Evolutionary conservation across 2,888 invertebrate species (phyloP).

Genomic region (Acanthococcus lagerstroemiae): DNA sequence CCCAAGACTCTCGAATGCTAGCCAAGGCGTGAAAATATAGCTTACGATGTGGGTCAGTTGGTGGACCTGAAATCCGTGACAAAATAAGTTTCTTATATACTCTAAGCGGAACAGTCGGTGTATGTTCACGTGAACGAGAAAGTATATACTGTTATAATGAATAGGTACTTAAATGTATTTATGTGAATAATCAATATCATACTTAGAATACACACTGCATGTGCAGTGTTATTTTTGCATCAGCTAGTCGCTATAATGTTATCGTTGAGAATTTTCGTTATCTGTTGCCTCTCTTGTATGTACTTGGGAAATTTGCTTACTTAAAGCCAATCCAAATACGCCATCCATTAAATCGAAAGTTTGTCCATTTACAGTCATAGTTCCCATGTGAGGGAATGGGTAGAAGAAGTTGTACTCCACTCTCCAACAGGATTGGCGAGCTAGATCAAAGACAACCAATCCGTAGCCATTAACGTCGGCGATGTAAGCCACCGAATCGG

Average conservation of each 20-base stretch:
- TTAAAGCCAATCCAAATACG: constrained; percentile 55
- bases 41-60: constrained; percentile 44
- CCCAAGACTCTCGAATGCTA: constrained; percentile 54
- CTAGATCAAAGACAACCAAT: constrained; percentile 54
- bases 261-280: not conserved
- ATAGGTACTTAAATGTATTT: no score
- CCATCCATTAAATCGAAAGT: constrained; percentile 65
- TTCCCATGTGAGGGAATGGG: constrained; percentile 54
- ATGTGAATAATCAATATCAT: no score
- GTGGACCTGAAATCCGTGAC: constrained; percentile 36
- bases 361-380: constrained; percentile 52
- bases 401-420: constrained; percentile 52
- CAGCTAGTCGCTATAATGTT: no score
- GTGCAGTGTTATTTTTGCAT: no score
- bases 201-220: no score
- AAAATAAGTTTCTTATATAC: no score
- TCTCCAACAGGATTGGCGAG: constrained; percentile 51
- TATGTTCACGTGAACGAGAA: no score
- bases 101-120: no score
- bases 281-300: not conserved
- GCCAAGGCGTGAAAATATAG: constrained; percentile 62
- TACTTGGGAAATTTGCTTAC: constrained; percentile 42
- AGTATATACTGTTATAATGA: no score
- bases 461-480: constrained; percentile 57
- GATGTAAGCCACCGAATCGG: constrained; percentile 55